Base-by-base conservation (phyloP, 2,797 vertebrate species). In the Amazona finschi region DNA sequence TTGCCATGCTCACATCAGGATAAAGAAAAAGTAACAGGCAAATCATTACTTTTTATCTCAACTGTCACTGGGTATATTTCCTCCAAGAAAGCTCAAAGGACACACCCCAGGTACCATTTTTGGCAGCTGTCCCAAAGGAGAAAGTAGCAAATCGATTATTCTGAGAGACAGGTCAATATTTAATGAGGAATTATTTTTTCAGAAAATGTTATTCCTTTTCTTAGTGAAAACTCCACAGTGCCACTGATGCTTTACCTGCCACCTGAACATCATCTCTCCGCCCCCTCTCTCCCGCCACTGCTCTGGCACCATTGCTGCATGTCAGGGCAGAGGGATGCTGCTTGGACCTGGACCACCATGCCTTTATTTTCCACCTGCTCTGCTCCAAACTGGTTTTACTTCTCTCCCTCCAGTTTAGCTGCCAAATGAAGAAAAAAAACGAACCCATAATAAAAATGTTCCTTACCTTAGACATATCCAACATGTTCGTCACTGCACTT, bases 301-400 rank as follows among this genome's bases (percentile, higher is more conserved):
- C 36, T 60, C 13, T 2, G 1, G n/a, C 25, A 9, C 8, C 39
- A 6, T 0, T 27, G 24, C 44, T 31, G 15, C 2, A 2, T 47
- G 52, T 44, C 39, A 47, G 19, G n/a, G 8, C 31, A 83, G 31
- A 33, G 22, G 24, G 18, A 12, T 50, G 30, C 15, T 33, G 21
- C 47, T 27, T 46, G n/a, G 25, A 78, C 5, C 15, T 80, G 7
- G 61, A 30, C 24, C 15, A 41, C 22, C 28, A 5, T 3, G 20
- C 46, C 24, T 90, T 57, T 36, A 12, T 73, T 70, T 80, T 64
- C 65, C 13, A 36, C 61, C 43, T 64, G 10, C 11, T 60, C 10
- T 39, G 38, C 55, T 85, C 60, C 75, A 76, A 62, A 79, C 12
- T 39, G 11, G 15, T 39, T 82, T 86, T 62, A 36, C 12, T 81